A percentile compares a stretch with the other conserved stretches of the same genome.
Conservation (phyloP, 2,888 invertebrate species). For the Leucophenga maculata region DNA sequence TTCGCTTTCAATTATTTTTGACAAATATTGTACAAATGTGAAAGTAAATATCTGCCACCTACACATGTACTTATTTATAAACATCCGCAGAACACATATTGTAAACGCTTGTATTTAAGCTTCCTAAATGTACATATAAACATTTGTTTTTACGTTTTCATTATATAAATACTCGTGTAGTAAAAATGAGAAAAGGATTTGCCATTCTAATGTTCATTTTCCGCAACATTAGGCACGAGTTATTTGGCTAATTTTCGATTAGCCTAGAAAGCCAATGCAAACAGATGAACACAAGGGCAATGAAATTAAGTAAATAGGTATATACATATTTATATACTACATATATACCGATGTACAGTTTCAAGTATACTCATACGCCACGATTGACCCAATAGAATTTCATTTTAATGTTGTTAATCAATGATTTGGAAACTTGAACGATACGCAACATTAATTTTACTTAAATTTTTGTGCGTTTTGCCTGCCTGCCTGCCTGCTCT, state of each 20-base stretch:
- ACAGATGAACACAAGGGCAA: slow-evolving; percentile 1
- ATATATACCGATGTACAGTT: too few species aligned
- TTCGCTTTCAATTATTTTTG: too few species aligned
- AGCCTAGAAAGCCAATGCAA: slow-evolving; percentile 1
- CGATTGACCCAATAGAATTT: not conserved
- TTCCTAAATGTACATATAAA: not conserved
- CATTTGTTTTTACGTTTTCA: slow-evolving; percentile 1
- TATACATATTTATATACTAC: too few species aligned
- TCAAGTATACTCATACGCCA: not conserved
- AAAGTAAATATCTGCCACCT: too few species aligned
- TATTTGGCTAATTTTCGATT: slow-evolving; percentile 63
- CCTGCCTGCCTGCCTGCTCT: too few species aligned
- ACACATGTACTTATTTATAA: not conserved
- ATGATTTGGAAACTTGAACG: slow-evolving; percentile 59
- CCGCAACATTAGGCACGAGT: slow-evolving; percentile 61
- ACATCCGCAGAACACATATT: not conserved
- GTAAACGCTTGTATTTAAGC: not conserved
- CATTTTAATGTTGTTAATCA: slow-evolving; percentile 48
- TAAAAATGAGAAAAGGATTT: slow-evolving; percentile 48
- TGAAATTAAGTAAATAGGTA: not conserved
- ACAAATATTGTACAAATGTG: slow-evolving; percentile 13
- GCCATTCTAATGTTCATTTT: slow-evolving; percentile 56
- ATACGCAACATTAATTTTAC: slow-evolving; percentile 60
- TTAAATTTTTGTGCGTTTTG: slow-evolving; percentile 12
- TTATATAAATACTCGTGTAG: not conserved